Base-by-base conservation (phyloP, 2,113 vertebrate species). In the Galbula dea region DNA sequence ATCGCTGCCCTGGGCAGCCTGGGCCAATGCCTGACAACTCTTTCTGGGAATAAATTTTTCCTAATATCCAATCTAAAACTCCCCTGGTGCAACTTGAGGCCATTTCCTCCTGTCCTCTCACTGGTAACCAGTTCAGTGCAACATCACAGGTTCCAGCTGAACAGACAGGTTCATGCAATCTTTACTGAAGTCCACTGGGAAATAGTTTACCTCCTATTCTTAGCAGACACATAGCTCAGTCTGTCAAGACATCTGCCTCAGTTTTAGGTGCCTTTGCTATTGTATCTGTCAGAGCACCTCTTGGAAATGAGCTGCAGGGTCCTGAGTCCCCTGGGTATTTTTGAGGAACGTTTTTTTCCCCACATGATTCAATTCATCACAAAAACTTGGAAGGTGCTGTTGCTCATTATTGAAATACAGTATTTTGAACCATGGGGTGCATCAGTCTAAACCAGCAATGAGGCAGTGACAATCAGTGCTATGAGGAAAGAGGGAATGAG, bases 381-480 rank as follows among this genome's bases (percentile, higher is more conserved):
- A 86, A 67, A 73, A 57, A 13, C 13, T 54, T 80, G 30, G 59
- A 83, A 85, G 23, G 19, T 65, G 22, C 6, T 51, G 43, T 36
- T 78, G 45, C 7, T 87, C 5, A 23, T 34, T 87, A 24, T 83
- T 85, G 75, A 65, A 55, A 86, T 59, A 43, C 12, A 39, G 18
- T 43, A 11, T 46, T 93, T 91, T 79, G 72, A 89, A 61, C 27
- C 7, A 27, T 12, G 26, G 4, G 4, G 49, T 88, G 37, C 23
- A 67, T 74, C 59, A 58, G 11, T 74, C 67, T 74, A 86, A 80
- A 83, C 32, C 54, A 94, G 57, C 90, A 94, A 82, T 58, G 59
- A 68, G 7, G 20, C 75, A 88, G 52, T 71, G 67, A 93, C 65
- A 81, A 67, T 83, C 34, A 71, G 0, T 54, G 26, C 27, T 80